A percentile compares a stretch with the other conserved stretches of the same genome.
Evolutionary conservation across 2,888 invertebrate species (phyloP).

Genomic region (Encarsia formosa): DNA sequence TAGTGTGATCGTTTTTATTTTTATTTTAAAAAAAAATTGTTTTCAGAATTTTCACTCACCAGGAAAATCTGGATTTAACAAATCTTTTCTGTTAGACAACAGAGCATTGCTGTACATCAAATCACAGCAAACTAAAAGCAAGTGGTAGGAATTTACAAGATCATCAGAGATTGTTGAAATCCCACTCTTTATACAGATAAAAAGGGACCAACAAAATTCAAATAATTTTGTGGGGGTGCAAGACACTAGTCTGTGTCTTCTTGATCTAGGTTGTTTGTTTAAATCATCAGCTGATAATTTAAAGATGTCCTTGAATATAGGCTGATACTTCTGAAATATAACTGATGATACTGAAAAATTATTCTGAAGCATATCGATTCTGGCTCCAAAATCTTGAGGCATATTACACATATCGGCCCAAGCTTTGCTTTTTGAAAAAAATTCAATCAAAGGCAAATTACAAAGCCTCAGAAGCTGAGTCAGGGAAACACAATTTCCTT

Average conservation of each 20-base stretch:
- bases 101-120: constrained; percentile 84
- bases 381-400: constrained; percentile 75
- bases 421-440: constrained; percentile 89
- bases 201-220: constrained; percentile 92
- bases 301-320: constrained; percentile 85
- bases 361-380: constrained; percentile 79
- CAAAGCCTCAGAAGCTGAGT: constrained; percentile 84
- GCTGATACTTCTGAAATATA: constrained; percentile 88
- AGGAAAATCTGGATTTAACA: constrained; percentile 79
- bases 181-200: constrained; percentile 83
- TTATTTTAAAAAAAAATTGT: constrained; percentile 1
- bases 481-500: constrained; percentile 88
- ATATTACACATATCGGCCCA: constrained; percentile 94
- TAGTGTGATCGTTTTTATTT: constrained; percentile 4
- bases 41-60: constrained; percentile 53
- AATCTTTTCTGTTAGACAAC: constrained; percentile 72
- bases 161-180: constrained; percentile 85
- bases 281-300: constrained; percentile 62
- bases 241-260: constrained; percentile 67
- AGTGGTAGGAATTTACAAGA: constrained; percentile 89
- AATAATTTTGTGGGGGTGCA: constrained; percentile 81
- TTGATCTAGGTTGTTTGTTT: constrained; percentile 57
- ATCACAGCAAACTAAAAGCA: constrained; percentile 87
- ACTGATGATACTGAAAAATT: constrained; percentile 92
- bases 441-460: constrained; percentile 88